Conservation (phyloP, 1,140 invertebrate species). For the Vanessa atalanta region DNA sequence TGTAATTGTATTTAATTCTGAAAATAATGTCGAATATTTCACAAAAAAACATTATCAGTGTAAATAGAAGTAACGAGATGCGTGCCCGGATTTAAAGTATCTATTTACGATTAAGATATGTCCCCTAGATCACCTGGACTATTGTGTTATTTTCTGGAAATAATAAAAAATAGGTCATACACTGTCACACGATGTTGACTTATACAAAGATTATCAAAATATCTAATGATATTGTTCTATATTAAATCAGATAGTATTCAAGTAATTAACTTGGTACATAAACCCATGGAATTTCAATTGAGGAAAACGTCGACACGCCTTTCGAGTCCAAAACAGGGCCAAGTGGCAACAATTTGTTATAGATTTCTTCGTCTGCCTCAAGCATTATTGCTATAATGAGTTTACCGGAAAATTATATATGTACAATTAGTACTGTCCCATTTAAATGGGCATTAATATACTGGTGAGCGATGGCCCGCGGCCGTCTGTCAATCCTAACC, state of each 20-base stretch:
- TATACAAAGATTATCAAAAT: too few species aligned
- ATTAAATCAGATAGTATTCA: background rate
- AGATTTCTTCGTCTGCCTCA: constrained; percentile 52
- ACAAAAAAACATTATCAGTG: too few species aligned
- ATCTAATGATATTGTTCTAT: too few species aligned
- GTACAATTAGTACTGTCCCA: constrained; percentile 69
- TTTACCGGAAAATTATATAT: constrained; percentile 68
- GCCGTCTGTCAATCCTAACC: constrained; percentile 54
- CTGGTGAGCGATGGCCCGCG: constrained; percentile 61
- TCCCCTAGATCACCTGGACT: too few species aligned
- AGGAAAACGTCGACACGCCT: constrained; percentile 2
- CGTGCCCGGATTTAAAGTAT: too few species aligned
- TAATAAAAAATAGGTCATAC: too few species aligned
- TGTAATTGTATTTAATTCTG: too few species aligned
- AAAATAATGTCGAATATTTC: too few species aligned
- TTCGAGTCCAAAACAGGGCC: background rate
- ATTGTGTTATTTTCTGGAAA: too few species aligned
- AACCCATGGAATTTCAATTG: constrained; percentile 1
- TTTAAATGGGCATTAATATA: constrained; percentile 67
- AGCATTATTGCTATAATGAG: constrained; percentile 54
- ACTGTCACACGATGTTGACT: too few species aligned
- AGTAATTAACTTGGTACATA: background rate
- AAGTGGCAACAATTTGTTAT: constrained; percentile 23
- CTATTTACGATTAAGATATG: too few species aligned
- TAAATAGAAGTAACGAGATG: too few species aligned